Percentiles rank a stretch among this genome's conserved stretches.
Evolutionary conservation across 2,797 vertebrate genomes (phyloP).

Genomic region (Rhinella marina): DNA sequence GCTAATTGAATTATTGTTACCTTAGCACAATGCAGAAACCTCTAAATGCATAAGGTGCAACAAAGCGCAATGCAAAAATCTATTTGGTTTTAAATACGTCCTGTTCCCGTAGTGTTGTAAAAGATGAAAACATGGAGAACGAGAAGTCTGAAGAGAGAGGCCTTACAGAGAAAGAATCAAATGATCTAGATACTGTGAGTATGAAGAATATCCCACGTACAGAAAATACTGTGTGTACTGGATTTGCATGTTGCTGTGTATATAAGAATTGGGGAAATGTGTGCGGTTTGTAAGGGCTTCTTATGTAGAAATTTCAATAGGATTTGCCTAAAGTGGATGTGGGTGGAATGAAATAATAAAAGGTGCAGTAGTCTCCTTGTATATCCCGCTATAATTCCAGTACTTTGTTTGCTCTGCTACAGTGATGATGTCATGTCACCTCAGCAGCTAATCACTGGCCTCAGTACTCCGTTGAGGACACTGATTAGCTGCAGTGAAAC

Average conservation of each 20-base stretch:
- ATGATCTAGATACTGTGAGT: constrained; percentile 82
- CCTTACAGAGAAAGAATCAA: constrained; percentile 75
- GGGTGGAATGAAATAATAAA: too few relatives aligned
- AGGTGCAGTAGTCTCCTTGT: too few relatives aligned
- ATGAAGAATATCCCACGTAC: background rate
- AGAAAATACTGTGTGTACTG: background rate
- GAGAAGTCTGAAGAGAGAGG: constrained; percentile 84
- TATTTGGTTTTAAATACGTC: background rate
- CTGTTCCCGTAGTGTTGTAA: constrained; percentile 75
- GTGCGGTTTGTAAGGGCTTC: too few relatives aligned
- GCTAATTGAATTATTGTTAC: background rate
- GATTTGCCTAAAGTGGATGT: too few relatives aligned
- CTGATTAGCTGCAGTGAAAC: too few relatives aligned
- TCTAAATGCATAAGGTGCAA: background rate
- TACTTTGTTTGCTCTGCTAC: too few relatives aligned
- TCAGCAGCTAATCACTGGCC: too few relatives aligned
- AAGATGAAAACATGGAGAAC: constrained; percentile 86
- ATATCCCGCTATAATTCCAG: too few relatives aligned
- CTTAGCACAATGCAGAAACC: background rate
- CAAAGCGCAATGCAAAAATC: background rate
- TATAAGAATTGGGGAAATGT: background rate
- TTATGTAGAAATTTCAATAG: too few relatives aligned
- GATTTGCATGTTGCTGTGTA: background rate
- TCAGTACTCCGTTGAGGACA: too few relatives aligned
- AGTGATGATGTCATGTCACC: too few relatives aligned